A percentile compares a stretch with the other conserved stretches of the same genome.
phyloP scores from a whole-genome alignment of 2,113 vertebrate species.

The Hyaena hyaena region DNA sequence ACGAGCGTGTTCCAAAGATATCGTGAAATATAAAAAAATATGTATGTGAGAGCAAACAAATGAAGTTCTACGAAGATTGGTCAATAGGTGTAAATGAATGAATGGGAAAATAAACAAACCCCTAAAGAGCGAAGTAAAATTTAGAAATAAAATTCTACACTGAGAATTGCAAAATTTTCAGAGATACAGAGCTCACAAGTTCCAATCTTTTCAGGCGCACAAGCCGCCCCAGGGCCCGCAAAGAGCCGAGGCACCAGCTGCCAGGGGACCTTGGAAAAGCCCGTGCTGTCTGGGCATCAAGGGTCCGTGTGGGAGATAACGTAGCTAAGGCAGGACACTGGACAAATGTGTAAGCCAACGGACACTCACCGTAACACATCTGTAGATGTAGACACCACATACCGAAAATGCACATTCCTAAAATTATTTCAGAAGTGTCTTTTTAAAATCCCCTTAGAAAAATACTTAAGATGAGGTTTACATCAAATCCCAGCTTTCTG shows the following conservation, averaged over 20 bases:
- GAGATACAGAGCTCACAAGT: neutral
- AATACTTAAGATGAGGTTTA: neutral
- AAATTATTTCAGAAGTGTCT: neutral
- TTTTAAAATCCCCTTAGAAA: neutral
- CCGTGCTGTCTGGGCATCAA: accelerated
- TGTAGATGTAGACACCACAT: neutral
- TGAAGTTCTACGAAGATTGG: neutral
- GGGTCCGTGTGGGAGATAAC: neutral
- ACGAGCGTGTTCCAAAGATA: accelerated
- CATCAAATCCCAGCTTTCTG: neutral
- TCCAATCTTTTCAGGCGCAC: neutral
- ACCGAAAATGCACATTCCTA: neutral
- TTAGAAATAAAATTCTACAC: neutral
- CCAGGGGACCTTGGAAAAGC: neutral
- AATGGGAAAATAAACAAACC: neutral
- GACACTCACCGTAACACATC: neutral
- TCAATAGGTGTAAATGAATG: neutral
- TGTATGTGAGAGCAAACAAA: neutral
- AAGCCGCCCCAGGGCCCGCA: no score
- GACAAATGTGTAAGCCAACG: neutral
- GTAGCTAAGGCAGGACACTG: neutral
- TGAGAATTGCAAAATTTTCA: neutral
- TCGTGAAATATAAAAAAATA: neutral
- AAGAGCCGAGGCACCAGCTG: neutral
- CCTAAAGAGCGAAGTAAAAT: neutral